Evolutionary conservation across 64 coral and sea anemone species (phyloP).

Genomic region (Actinia tenebrosa): DNA sequence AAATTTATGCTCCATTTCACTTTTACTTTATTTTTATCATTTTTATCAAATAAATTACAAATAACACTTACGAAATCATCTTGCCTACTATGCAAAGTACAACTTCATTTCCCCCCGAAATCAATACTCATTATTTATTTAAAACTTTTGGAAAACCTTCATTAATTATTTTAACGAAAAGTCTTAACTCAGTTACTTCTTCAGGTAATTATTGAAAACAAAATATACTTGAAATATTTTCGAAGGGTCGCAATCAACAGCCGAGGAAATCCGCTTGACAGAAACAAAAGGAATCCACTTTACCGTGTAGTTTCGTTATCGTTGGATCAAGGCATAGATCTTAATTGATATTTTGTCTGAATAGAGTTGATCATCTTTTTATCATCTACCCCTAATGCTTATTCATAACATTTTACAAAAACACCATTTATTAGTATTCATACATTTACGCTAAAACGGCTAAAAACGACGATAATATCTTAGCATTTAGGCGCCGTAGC

Average conservation of each 20-base stretch:
- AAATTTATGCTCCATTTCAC: background rate
- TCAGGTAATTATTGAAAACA: background rate
- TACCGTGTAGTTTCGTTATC: background rate
- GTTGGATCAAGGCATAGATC: background rate
- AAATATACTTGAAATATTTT: background rate
- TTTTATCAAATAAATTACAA: background rate
- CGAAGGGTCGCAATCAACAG: background rate
- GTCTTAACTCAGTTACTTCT: background rate
- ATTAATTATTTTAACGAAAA: background rate
- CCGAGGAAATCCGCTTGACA: background rate
- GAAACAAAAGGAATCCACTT: no score
- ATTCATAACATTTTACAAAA: background rate
- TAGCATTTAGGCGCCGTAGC: background rate
- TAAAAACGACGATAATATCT: background rate
- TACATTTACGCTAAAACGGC: background rate
- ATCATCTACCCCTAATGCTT: background rate
- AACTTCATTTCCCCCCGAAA: background rate
- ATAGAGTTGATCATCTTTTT: background rate
- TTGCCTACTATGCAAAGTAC: background rate
- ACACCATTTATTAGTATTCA: background rate
- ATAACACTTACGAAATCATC: background rate
- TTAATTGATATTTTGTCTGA: background rate
- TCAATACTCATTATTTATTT: background rate
- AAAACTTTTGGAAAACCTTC: background rate
- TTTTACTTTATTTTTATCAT: background rate